Conservation (phyloP, 2,797 vertebrate genomes). For the Serranus cabrilla region DNA sequence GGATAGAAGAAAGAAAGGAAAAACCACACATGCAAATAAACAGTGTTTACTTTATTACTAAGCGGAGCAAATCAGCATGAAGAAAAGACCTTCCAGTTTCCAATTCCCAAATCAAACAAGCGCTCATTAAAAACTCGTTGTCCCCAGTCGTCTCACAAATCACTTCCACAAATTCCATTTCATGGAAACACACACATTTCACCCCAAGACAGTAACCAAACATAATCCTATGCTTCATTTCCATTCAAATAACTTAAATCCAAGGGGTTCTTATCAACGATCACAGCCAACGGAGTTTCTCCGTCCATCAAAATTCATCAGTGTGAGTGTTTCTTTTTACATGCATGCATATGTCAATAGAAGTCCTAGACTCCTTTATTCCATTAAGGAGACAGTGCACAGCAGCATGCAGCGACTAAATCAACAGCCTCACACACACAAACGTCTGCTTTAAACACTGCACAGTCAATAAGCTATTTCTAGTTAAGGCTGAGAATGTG, state of each 20-base stretch:
- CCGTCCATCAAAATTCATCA: slow-evolving; percentile 50
- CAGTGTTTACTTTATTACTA: slow-evolving; percentile 68
- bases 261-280: slow-evolving; percentile 76
- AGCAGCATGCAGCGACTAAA: slow-evolving; percentile 72
- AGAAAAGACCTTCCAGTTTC: slow-evolving; percentile 71
- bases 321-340: slow-evolving; percentile 29
- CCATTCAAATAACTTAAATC: slow-evolving; percentile 83
- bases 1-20: neutral
- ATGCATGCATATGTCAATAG: slow-evolving; percentile 70
- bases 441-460: slow-evolving; percentile 72
- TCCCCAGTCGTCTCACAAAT: slow-evolving; percentile 67
- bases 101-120: slow-evolving; percentile 88
- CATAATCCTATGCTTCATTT: slow-evolving; percentile 84
- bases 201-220: slow-evolving; percentile 71
- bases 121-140: slow-evolving; percentile 73
- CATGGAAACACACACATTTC: slow-evolving; percentile 71
- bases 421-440: slow-evolving; percentile 68
- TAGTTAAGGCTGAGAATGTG: slow-evolving; percentile 44
- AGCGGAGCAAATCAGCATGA: slow-evolving; percentile 70
- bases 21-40: slow-evolving; percentile 15
- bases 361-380: slow-evolving; percentile 79
- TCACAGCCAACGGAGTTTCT: slow-evolving; percentile 56
- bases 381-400: slow-evolving; percentile 77
- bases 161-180: slow-evolving; percentile 79
- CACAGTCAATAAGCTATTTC: slow-evolving; percentile 77